Evolutionary conservation across 2,888 invertebrate species (phyloP), one percentile per base, ranked within the genome.

Genomic region (Melinaea marsaeus): DNA sequence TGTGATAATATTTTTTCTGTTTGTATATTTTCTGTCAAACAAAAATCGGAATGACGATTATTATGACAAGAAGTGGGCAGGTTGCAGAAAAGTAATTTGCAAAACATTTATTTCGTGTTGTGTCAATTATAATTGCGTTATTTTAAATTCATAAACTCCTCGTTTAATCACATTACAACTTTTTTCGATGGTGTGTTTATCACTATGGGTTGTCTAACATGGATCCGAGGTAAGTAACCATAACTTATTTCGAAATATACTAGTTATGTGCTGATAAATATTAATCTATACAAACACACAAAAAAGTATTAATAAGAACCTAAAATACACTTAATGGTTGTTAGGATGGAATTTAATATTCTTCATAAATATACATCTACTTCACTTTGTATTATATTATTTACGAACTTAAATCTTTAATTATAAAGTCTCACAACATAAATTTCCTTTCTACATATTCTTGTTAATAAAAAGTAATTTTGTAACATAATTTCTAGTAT

Each of bases 201-300:
- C 74, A 84, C 76, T 74, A 90, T 90, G 90, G 88, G 86, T 70
- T 90, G 88, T 76, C 71, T 89, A 78, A 79, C 84, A 72, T 90
- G 89, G 85, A 83, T 90, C 67, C 81, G 85, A 86, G 89, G 88
- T 88, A 84, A 83, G 86, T 89, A 83, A 83, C 37, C n/a, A 48
- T 13, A 13, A 45, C 13, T 13, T 54, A 51, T 34, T 33, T 57
- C 6, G 9, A 42, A 42, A 42, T 37, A 37, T 42, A 42, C 9
- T 22, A 57, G 9, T 48, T 56, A 35, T 35, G 47, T 61, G 4
- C 13, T 13, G 13, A 13, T 35, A 13, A 48, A 56, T 13, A 55
- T 32, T 34, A 37, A 56, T 34, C 32, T 9, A 9, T 42, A 42
- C 42, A 42, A 42, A 42, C 3, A 9, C 7, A 42, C 9, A 42